Conservation (phyloP, 2,113 vertebrate genomes). For the Irena cyanogastra region DNA sequence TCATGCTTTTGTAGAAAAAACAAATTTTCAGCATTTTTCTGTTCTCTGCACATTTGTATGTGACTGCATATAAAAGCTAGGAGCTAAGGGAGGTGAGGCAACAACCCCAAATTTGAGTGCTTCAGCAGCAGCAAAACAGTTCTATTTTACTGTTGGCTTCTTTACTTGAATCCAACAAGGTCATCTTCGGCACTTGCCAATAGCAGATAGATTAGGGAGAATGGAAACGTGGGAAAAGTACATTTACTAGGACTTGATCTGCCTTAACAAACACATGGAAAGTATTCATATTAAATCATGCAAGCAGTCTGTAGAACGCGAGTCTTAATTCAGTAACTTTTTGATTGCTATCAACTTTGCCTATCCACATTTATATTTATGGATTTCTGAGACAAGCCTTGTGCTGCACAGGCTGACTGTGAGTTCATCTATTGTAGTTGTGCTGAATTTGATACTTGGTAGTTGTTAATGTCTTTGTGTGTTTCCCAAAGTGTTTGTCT, state of each 20-base stretch:
- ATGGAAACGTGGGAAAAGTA: too few species aligned
- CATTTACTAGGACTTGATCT: too few species aligned
- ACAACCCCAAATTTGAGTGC: neutral
- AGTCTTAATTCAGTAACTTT: neutral
- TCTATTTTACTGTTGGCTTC: neutral
- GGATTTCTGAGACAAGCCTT: neutral
- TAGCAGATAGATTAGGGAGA: neutral
- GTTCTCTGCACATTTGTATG: accelerated
- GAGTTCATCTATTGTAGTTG: neutral
- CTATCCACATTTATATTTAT: neutral
- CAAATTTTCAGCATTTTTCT: neutral
- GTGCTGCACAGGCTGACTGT: neutral
- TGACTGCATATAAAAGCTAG: neutral
- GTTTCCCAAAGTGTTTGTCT: neutral
- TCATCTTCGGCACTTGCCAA: neutral
- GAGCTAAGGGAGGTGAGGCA: neutral
- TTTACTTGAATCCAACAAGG: neutral
- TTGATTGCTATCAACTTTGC: neutral
- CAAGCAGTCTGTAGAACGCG: neutral
- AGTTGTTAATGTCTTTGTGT: neutral
- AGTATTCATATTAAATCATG: neutral
- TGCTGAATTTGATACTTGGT: neutral
- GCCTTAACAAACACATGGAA: too few species aligned
- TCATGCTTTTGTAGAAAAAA: neutral
- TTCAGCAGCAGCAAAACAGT: neutral